Evolutionary conservation across 2,888 invertebrate species (phyloP), one percentile per base, ranked within the genome.

Genomic region (Amiota communis): DNA sequence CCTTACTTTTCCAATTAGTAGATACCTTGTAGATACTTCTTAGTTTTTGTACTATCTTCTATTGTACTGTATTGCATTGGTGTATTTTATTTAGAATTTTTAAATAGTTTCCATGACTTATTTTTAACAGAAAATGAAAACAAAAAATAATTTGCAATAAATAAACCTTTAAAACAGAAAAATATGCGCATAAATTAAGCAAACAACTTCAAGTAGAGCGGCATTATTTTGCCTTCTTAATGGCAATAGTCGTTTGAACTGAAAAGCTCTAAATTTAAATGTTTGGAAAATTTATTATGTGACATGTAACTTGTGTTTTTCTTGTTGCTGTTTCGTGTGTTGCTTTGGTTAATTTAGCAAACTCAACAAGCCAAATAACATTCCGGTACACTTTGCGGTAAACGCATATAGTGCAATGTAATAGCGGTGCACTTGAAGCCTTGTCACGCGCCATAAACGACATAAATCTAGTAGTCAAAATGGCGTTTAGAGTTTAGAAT

Each of bases 291-390:
- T 67, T 67, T 67, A 67, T 67, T 67, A 67, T 23, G 51, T 67
- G 67, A 49, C 67, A 51, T 51, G 47, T 65, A 15, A 65, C 64
- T n/a, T 65, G 57, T 57, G n/a, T 13, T 17, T 11, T 57, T 51
- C 53, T 51, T 3, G 36, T 46, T 63, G 47, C 49, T 48, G 17
- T 17, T n/a, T n/a, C n/a, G 10, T 13, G 53, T 53, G 53, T 53
- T 53, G n/a, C 53, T 63, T 23, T 48, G 65, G 48, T 65, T 65
- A 65, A 65, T 48, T 65, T 65, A 65, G 65, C 15, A n/a, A 15
- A 48, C 13, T 8, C 48, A 47, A 65, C 65, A n/a, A 63, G 48
- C 47, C 53, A 36, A 36, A 36, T 36, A 36, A 36, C 36, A 36
- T 36, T 36, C n/a, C 53, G 53, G 53, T n/a, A n/a, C 57, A 13